A percentile compares a stretch with the other conserved stretches of the same genome.
Conservation (phyloP, 2,113 vertebrate genomes). For the Tangachromis dhanisi region DNA sequence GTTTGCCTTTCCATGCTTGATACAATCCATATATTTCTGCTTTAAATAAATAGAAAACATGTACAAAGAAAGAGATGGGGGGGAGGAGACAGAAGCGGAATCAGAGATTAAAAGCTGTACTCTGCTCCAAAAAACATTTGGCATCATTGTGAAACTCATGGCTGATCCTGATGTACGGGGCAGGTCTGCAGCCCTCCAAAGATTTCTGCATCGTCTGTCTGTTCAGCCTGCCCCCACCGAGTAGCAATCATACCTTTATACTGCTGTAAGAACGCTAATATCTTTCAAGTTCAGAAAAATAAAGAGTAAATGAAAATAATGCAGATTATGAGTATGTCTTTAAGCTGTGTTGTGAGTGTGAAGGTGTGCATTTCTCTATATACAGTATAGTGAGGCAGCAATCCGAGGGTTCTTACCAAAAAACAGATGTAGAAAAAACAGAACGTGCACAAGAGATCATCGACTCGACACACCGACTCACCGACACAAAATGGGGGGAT, state of each 20-base stretch:
- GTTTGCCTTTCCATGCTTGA: conserved; percentile 65
- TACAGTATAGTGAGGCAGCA: conserved; percentile 62
- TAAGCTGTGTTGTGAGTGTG: conserved; percentile 21
- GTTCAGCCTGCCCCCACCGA: conserved; percentile 6
- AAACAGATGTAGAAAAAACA: conserved; percentile 38
- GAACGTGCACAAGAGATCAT: conserved; percentile 47
- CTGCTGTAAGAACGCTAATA: conserved; percentile 48
- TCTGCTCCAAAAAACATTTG: conserved; percentile 57
- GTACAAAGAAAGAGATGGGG: conserved; percentile 64
- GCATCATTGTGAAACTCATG: conserved; percentile 58
- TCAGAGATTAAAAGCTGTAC: conserved; percentile 24
- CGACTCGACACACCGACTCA: conserved; percentile 23
- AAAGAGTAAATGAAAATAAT: conserved; percentile 37
- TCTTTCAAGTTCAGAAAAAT: conserved; percentile 43
- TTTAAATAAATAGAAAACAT: conserved; percentile 76
- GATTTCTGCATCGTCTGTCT: conserved; percentile 11
- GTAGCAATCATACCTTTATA: conserved; percentile 32
- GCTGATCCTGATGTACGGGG: conserved; percentile 39
- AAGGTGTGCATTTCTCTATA: conserved; percentile 42
- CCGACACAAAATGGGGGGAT: background rate
- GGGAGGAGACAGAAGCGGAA: conserved; percentile 10
- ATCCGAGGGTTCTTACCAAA: conserved; percentile 46
- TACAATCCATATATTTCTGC: conserved; percentile 73
- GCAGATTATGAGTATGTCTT: conserved; percentile 37
- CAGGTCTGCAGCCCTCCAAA: conserved; percentile 7